Evolutionary conservation across 2,888 invertebrate species (phyloP), one percentile per base, ranked within the genome.

Genomic region (Lithosia quadra): DNA sequence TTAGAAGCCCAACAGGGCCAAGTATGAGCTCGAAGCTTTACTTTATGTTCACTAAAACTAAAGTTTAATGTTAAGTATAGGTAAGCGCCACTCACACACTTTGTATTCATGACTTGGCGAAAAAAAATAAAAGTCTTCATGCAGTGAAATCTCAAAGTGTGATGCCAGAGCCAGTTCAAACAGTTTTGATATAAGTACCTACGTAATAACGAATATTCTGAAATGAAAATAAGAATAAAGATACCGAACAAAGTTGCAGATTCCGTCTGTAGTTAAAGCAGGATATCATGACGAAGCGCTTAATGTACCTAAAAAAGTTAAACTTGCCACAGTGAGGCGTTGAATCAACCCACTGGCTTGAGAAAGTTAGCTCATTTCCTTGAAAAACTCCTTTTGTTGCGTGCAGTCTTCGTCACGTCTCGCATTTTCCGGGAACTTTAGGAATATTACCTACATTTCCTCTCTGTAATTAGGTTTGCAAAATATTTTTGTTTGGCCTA

Each of bases 351-450:
- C 77, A 78, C 72, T 82, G 82, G 84, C 81, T 84, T 82, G 82
- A 71, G 76, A 89, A 92, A 92, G 90, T 92, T 92, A 90, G 86
- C 90, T 91, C 89, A 92, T 91, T 92, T 92, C 91, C 91, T 89
- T 89, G 86, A 89, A 88, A 89, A 91, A 90, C 88, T 91, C 89
- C 86, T 84, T 87, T 88, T 88, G 89, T 88, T 88, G 87, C 88
- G 89, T 86, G 85, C 83, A 82, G 76, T 77, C 78, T 70, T 69
- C 68, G 86, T 86, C 90, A 92, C 91, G 92, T 90, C 75, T 71
- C 85, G 75, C 80, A 76, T 85, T 86, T 87, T 86, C 86, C 86
- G 84, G 82, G 77, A 87, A 86, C 89, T 89, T 86, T 85, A 81
- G 78, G 85, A 85, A 86, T 88, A 88, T 87, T 86, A 85, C 85